Conservation (phyloP, 2,888 invertebrate species). For the Agrypnus murinus region DNA sequence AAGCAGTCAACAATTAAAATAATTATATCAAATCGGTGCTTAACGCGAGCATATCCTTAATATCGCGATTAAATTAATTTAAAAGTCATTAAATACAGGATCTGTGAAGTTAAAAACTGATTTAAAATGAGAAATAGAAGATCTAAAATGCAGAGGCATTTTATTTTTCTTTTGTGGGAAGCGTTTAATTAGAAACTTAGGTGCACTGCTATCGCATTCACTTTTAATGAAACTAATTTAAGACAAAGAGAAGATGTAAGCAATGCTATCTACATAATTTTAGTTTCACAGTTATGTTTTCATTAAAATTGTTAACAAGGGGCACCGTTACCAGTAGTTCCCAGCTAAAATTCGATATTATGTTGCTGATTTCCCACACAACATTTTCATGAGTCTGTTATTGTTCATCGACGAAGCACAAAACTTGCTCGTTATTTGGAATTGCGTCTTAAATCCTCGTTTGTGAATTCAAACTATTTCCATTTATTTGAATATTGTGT, state of each 20-base stretch:
- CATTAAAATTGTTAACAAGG: constrained; percentile 41
- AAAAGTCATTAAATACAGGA: neutral
- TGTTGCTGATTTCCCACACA: constrained; percentile 49
- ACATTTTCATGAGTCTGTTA: constrained; percentile 39
- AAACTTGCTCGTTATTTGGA: constrained; percentile 34
- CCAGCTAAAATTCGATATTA: constrained; percentile 38
- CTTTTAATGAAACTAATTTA: constrained; percentile 41
- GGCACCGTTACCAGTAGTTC: constrained; percentile 42
- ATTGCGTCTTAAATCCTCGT: constrained; percentile 11
- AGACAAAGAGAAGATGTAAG: constrained; percentile 42
- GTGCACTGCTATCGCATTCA: constrained; percentile 31
- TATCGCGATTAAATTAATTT: too few relatives aligned
- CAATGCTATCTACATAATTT: constrained; percentile 40
- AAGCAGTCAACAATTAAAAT: too few relatives aligned
- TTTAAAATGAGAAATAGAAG: constrained; percentile 11
- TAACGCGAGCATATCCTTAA: too few relatives aligned
- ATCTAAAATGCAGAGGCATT: neutral
- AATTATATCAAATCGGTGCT: too few relatives aligned
- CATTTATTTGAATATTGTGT: constrained; percentile 31
- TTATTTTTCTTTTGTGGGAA: constrained; percentile 30
- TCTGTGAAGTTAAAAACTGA: neutral
- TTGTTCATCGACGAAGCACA: constrained; percentile 34
- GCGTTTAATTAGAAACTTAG: constrained; percentile 34
- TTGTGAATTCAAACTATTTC: constrained; percentile 22
- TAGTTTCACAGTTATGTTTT: constrained; percentile 44